Base-by-base conservation (phyloP, 2,888 invertebrate genomes). In the Limulus polyphemus region DNA sequence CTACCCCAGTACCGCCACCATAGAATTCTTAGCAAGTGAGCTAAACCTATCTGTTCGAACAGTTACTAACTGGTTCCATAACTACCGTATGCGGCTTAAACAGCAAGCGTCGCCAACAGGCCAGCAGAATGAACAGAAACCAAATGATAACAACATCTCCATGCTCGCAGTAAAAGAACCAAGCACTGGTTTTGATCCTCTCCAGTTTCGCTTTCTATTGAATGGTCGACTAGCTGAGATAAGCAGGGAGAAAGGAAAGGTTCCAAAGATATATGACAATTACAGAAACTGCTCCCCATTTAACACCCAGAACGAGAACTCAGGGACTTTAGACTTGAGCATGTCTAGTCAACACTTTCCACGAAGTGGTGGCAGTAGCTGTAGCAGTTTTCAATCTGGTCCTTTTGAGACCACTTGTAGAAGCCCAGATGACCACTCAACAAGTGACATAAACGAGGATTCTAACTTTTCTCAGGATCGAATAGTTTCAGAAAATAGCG, bases 11-110 rank as follows among this genome's bases (percentile, higher is more conserved):
- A 89, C 94, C 73, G 88, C 90, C 32, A 93, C 94, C 62, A 94
- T 98, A 69, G 97, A 98, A 75, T 93, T 93, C 74, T 81, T 99
- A 62, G 94, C 97, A 46, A 83, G 84, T 47, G 94, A 95, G 77
- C 80, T 99, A 61, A 88, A 87, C 11, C 81, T 99, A 52, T 90
- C 93, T 10, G 88, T 94, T 58, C 83, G 98, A 70, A 98, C 98
- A 61, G 97, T 99, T 73, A 95, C 95, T 65, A 99, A 99, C 78
- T 99, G 99, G 99, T 99, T 99, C 82, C 98, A 99, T 81, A 99
- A 99, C 77, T 97, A 99, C 77, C 85, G 99, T 72, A 99, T 99
- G 93, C 83, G 99, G 67, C 83, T 94, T 74, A 97, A 97, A 79
- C 90, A 91, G 75, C 65, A 63, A 55, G 57, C 59, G 56, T 62